phyloP scores from a whole-genome alignment of 2,113 vertebrate species.

The Bubo bubo region DNA sequence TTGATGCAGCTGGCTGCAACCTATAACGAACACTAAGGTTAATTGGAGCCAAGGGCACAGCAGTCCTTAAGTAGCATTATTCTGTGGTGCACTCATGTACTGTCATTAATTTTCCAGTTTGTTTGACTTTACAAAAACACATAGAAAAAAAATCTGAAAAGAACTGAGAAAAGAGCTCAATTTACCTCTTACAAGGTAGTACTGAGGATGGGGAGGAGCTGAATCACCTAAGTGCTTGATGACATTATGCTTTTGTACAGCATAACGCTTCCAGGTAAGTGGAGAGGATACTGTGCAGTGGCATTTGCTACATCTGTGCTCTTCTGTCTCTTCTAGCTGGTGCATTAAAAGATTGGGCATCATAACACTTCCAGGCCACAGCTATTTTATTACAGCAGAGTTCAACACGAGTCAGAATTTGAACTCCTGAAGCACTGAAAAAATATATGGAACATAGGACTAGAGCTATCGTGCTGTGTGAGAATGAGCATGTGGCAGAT shows the following conservation, averaged over 20 bases:
- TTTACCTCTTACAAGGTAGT: slow-evolving; percentile 19
- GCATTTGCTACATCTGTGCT: not conserved
- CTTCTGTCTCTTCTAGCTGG: not conserved
- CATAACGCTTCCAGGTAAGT: not conserved
- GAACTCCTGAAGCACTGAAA: not conserved
- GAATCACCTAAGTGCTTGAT: not conserved
- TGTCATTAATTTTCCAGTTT: slow-evolving; percentile 63
- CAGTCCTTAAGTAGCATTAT: slow-evolving; percentile 41
- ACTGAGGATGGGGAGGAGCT: not conserved
- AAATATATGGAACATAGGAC: not conserved
- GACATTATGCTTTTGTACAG: not conserved
- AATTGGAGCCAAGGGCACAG: slow-evolving; percentile 61
- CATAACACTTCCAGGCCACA: not conserved
- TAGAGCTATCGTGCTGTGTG: not conserved
- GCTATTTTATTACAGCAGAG: not conserved
- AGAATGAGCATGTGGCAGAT: not conserved
- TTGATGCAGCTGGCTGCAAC: slow-evolving; percentile 61
- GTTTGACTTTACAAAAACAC: slow-evolving; percentile 60
- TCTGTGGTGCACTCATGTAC: slow-evolving; percentile 28
- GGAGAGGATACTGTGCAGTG: slow-evolving; percentile 3
- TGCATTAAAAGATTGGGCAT: not conserved
- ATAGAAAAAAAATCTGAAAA: not conserved
- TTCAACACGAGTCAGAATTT: not conserved
- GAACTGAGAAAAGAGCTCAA: not conserved
- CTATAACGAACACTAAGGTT: slow-evolving; percentile 40